Evolutionary conservation across 2,797 vertebrate species (phyloP), one percentile per base, ranked within the genome.

Genomic region (Phoebastria nigripes): DNA sequence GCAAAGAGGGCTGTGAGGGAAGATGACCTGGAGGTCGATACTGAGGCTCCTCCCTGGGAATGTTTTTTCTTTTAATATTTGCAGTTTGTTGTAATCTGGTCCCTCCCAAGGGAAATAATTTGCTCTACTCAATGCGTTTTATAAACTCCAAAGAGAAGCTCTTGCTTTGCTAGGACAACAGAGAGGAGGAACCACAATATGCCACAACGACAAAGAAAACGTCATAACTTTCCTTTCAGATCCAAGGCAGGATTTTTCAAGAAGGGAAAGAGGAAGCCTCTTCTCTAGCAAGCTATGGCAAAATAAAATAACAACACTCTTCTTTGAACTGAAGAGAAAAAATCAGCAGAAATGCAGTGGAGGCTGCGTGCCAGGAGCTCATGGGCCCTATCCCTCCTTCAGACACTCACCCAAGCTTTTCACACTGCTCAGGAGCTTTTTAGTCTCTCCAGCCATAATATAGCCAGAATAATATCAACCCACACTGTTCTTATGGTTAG

Each of bases 91-190:
- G 94, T 82, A 94, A 93, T 93, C 76, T 87, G 1, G 37, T 86
- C 58, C 76, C 89, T 96, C 93, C 70, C 72, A 67, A 88, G 44
- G 54, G 92, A 94, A 95, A 78, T 49, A 86, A 88, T 93, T 81
- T 94, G 5, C 79, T 79, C 56, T 69, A 51, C 39, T 77, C 69
- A n/a, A 54, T 18, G 41, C 15, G 14, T 91, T 71, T 83, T 58
- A 62, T 61, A 93, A 96, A 63, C 62, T 81, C 21, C 17, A 39
- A 89, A 79, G 67, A 89, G 67, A 85, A 78, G 31, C 74, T 70
- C 55, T 91, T 73, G n/a, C 72, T 93, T 90, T 84, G 66, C 44
- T 94, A 90, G 78, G 72, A 65, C 21, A 15, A 66, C 26, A 25
- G 58, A 91, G 44, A 93, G 61, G 66, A 89, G 49, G 73, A 93